phyloP scores from a whole-genome alignment of 1,140 invertebrate genomes.

The Hermatobates lingyangjiaoensis region DNA sequence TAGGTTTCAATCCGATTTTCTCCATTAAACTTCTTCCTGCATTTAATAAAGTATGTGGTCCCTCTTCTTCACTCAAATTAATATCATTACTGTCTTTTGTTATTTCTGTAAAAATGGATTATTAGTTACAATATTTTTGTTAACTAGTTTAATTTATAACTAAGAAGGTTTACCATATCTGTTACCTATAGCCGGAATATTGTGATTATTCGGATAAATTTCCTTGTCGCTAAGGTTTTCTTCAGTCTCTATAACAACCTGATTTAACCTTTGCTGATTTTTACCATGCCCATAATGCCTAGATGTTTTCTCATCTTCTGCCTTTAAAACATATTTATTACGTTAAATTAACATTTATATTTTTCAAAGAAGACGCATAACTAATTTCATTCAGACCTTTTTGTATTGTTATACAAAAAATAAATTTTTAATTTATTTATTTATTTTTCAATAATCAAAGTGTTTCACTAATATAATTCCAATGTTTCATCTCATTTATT shows the following conservation, averaged over 20 bases:
- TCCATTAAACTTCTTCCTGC: too few species aligned
- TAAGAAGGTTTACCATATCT: conserved; percentile 10
- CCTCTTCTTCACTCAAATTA: conserved; percentile 29
- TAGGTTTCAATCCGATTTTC: too few species aligned
- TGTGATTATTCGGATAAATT: conserved; percentile 45
- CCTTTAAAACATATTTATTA: too few species aligned
- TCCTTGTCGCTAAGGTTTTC: conserved; percentile 76
- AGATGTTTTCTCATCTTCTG: background rate
- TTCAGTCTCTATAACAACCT: conserved; percentile 57
- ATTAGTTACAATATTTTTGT: background rate
- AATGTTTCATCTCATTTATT: too few species aligned
- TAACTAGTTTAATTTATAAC: background rate
- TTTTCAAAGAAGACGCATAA: too few species aligned
- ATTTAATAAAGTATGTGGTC: too few species aligned
- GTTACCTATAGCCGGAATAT: conserved; percentile 38
- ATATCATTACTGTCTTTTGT: conserved; percentile 55
- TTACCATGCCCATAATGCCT: background rate
- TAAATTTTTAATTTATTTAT: too few species aligned
- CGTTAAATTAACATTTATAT: too few species aligned
- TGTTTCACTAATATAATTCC: too few species aligned
- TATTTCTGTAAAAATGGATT: conserved; percentile 44
- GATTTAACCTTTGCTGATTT: conserved; percentile 27
- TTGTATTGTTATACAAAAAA: too few species aligned
- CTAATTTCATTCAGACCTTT: too few species aligned
- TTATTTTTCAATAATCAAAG: too few species aligned